A percentile compares a stretch with the other conserved stretches of the same genome.
These are phyloP conservation scores for Stomatorhinus ivindoensis DNA, from an alignment of 2,113 vertebrate genomes.

Conservation along the genomic window DNA sequence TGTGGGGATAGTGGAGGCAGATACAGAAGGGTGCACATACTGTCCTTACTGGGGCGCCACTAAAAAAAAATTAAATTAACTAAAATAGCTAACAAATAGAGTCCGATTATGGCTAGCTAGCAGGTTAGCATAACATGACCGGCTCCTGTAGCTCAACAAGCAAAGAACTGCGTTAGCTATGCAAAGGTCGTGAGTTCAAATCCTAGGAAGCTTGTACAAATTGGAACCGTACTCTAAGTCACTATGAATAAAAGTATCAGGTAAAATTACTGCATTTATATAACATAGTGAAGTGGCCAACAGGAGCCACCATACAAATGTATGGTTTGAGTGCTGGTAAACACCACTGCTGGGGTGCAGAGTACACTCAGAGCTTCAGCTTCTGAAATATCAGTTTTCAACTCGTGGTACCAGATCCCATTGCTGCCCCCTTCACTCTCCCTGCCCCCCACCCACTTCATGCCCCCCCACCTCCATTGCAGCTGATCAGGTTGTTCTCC, in stretches of 20 bases:
- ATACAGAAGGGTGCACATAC: background rate
- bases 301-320: background rate
- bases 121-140: too few species aligned
- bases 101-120: too few species aligned
- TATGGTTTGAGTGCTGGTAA: background rate
- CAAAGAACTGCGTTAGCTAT: background rate
- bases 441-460: background rate
- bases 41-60: background rate
- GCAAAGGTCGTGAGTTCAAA: background rate
- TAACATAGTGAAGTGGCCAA: background rate
- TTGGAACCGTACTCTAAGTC: background rate
- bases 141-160: background rate
- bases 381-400: background rate
- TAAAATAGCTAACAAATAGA: too few species aligned
- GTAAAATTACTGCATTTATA: background rate
- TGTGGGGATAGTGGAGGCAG: conserved; percentile 30
- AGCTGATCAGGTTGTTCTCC: conserved; percentile 78
- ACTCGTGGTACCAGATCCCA: background rate
- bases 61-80: background rate
- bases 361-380: background rate
- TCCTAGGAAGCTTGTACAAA: background rate
- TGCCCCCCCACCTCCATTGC: conserved; percentile 45
- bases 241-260: background rate
- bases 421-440: background rate
- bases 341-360: background rate